phyloP scores from a whole-genome alignment of 1,140 invertebrate genomes.

The Papilio xuthus region DNA sequence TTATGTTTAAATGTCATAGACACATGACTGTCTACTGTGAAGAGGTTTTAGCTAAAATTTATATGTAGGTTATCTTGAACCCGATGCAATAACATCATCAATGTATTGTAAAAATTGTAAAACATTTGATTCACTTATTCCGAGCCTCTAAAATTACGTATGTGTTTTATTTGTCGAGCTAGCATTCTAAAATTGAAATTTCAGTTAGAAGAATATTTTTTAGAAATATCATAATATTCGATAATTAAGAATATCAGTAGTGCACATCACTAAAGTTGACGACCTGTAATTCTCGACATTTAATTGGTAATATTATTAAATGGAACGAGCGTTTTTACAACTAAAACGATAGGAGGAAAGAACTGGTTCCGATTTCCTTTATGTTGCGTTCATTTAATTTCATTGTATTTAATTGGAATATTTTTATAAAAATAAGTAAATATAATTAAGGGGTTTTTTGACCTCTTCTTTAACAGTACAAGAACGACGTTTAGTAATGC shows the following conservation, averaged over 20 bases:
- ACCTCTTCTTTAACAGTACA: constrained; percentile 45
- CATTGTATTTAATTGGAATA: constrained; percentile 72
- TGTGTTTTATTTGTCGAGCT: not conserved
- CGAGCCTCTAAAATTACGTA: too few species aligned
- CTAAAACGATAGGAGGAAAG: constrained; percentile 74
- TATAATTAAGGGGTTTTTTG: constrained; percentile 68
- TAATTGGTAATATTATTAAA: constrained; percentile 79
- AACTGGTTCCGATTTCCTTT: constrained; percentile 74
- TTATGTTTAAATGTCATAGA: not conserved
- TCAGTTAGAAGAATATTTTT: too few species aligned
- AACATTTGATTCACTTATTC: not conserved
- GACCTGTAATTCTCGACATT: constrained; percentile 75
- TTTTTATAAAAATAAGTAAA: constrained; percentile 71
- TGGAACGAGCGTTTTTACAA: constrained; percentile 78
- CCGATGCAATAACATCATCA: too few species aligned
- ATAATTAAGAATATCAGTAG: not conserved
- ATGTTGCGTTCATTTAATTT: constrained; percentile 72
- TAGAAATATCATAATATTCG: too few species aligned
- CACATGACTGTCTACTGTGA: not conserved
- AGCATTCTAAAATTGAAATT: not conserved
- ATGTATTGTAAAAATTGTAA: too few species aligned
- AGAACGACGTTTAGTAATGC: constrained; percentile 44
- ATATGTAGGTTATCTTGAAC: not conserved
- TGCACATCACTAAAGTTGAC: constrained; percentile 37
- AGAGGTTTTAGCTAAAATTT: not conserved